Conservation (phyloP, 2,797 vertebrate species). For the Pseudochirops corinnae region DNA sequence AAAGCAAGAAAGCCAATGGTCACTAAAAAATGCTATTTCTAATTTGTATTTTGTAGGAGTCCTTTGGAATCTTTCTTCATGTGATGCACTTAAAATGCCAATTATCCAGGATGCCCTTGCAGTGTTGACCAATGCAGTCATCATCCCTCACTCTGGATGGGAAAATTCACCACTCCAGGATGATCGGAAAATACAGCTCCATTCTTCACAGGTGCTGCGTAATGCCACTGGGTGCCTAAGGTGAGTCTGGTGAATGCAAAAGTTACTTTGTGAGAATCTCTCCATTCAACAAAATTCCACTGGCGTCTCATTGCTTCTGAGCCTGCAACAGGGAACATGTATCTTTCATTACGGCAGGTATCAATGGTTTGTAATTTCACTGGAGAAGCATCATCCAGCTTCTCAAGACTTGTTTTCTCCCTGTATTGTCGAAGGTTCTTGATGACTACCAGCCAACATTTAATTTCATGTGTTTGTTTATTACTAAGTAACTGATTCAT, state of each 20-base stretch:
- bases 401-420: not conserved
- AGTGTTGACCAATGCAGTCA: conserved; percentile 97
- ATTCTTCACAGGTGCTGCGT: conserved; percentile 98
- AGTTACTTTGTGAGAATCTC: not conserved
- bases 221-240: conserved; percentile 99
- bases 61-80: conserved; percentile 98
- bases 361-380: not conserved
- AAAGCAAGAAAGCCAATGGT: not conserved
- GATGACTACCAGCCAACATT: not conserved
- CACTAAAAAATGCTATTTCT: not conserved
- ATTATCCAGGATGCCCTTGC: conserved; percentile 99
- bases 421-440: not conserved
- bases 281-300: not conserved
- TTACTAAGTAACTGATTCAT: not conserved
- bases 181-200: conserved; percentile 96
- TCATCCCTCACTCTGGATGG: conserved; percentile 98
- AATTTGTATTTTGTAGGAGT: conserved; percentile 88
- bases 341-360: conserved; percentile 13
- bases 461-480: not conserved
- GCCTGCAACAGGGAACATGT: not conserved
- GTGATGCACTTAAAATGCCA: conserved; percentile 99
- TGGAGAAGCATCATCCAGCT: not conserved
- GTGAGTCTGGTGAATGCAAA: conserved; percentile 82
- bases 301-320: not conserved
- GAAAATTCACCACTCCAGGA: conserved; percentile 96